Evolutionary conservation across 2,113 vertebrate species (phyloP).

Genomic region (Nycticryphes semicollaris): DNA sequence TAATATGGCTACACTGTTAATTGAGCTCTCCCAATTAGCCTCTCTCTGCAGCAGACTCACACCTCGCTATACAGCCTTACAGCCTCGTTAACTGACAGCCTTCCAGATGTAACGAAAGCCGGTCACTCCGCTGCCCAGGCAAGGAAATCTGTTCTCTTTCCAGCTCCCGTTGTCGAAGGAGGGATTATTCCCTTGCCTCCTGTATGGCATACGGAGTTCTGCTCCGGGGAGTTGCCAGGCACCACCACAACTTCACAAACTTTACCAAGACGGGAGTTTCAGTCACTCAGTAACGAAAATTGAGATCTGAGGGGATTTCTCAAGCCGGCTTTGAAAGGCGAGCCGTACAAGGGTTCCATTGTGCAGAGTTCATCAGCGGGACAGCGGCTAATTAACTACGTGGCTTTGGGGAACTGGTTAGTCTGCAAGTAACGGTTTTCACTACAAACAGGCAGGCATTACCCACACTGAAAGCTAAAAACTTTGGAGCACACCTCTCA

Average conservation of each 20-base stretch:
- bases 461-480: not conserved
- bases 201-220: not conserved
- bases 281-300: not conserved
- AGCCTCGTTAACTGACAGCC: not conserved
- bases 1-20: not conserved
- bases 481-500: not conserved
- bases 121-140: not conserved
- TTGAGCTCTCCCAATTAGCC: not conserved
- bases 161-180: not conserved
- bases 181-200: not conserved
- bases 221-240: not conserved
- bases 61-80: not conserved
- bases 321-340: not conserved
- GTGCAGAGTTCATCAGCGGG: slow-evolving; percentile 57
- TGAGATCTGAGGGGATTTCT: not conserved
- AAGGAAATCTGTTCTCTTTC: not conserved
- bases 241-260: not conserved
- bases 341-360: slow-evolving; percentile 29
- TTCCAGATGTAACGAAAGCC: not conserved
- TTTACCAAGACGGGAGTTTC: not conserved
- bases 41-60: not conserved
- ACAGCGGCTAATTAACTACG: slow-evolving; percentile 64
- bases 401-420: slow-evolving; percentile 35
- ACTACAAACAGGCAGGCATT: not conserved
- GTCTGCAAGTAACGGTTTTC: slow-evolving; percentile 12